phyloP scores from a whole-genome alignment of 2,113 vertebrate species.

The Solea senegalensis region DNA sequence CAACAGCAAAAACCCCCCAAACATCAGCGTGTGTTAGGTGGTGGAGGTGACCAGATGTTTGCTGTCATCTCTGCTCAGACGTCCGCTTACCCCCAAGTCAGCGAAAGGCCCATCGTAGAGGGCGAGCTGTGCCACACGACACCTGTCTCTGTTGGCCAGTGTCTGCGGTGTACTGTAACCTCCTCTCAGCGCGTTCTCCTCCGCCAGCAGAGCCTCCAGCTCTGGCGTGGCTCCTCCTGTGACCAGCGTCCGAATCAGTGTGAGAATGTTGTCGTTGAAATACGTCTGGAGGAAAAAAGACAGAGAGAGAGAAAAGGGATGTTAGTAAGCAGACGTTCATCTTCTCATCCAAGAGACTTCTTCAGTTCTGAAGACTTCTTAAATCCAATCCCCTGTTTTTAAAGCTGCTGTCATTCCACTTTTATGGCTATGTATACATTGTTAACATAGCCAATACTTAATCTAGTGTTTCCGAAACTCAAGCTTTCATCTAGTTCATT shows the following conservation, averaged over 20 bases:
- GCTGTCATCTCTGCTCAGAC: constrained; percentile 71
- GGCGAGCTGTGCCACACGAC: constrained; percentile 96
- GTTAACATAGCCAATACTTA: too few relatives aligned
- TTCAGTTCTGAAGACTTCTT: too few relatives aligned
- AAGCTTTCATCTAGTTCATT: too few relatives aligned
- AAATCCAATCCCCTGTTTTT: too few relatives aligned
- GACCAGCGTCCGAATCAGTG: constrained; percentile 97
- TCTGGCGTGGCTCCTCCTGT: constrained; percentile 98
- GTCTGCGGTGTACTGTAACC: constrained; percentile 99
- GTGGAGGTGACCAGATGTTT: constrained; percentile 63
- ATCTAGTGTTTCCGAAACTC: too few relatives aligned
- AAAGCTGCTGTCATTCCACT: too few relatives aligned
- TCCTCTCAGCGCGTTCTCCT: constrained; percentile 94
- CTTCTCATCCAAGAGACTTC: too few relatives aligned
- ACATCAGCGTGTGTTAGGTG: neutral
- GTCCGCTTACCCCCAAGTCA: constrained; percentile 93
- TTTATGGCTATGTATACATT: too few relatives aligned
- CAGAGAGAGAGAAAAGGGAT: constrained; percentile 70
- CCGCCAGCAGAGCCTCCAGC: constrained; percentile 94
- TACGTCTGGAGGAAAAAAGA: constrained; percentile 90
- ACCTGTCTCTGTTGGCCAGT: constrained; percentile 97
- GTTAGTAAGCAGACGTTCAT: constrained; percentile 75
- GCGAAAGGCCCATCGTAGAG: constrained; percentile 98
- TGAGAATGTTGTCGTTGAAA: constrained; percentile 99
- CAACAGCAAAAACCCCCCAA: constrained; percentile 21